A percentile compares a stretch with the other conserved stretches of the same genome.
These are phyloP conservation scores for Stigmatopora argus DNA, from an alignment of 2,113 vertebrate species.

Conservation along the genomic window DNA sequence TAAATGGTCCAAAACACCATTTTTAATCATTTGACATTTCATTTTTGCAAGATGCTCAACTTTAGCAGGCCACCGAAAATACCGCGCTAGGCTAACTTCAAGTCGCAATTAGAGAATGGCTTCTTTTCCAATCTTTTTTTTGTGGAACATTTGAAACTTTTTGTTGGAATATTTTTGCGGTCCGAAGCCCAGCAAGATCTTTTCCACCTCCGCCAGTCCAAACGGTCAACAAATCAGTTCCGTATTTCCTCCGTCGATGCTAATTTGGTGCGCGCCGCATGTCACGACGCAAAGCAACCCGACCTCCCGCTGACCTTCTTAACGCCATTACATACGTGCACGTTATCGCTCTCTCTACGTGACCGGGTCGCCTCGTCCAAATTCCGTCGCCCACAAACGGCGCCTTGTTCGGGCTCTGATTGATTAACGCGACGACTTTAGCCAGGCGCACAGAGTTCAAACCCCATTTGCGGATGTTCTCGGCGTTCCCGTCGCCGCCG, in stretches of 20 bases:
- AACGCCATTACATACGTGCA: not conserved
- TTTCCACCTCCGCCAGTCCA: not conserved
- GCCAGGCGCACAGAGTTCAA: not conserved
- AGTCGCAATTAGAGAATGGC: not conserved
- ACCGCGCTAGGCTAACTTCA: not conserved
- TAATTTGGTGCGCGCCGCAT: not conserved
- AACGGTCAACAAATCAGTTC: not conserved
- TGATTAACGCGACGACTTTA: not conserved
- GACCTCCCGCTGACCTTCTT: not conserved
- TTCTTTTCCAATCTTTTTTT: too few relatives aligned
- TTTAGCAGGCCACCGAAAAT: too few relatives aligned
- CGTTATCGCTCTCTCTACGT: not conserved
- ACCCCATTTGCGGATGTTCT: not conserved
- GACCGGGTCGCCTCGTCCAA: not conserved
- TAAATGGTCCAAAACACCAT: too few relatives aligned
- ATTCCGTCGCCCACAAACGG: not conserved
- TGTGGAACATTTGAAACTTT: too few relatives aligned
- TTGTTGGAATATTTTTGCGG: too few relatives aligned
- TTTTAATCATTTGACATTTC: too few relatives aligned
- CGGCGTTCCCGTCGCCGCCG: not conserved
- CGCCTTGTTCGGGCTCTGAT: not conserved
- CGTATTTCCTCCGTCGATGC: not conserved
- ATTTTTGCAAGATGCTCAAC: too few relatives aligned
- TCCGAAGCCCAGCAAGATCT: not conserved
- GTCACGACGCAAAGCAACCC: not conserved